These are phyloP conservation scores for Acrobasis consociella DNA, from an alignment of 2,888 invertebrate species.

Conservation along the genomic window DNA sequence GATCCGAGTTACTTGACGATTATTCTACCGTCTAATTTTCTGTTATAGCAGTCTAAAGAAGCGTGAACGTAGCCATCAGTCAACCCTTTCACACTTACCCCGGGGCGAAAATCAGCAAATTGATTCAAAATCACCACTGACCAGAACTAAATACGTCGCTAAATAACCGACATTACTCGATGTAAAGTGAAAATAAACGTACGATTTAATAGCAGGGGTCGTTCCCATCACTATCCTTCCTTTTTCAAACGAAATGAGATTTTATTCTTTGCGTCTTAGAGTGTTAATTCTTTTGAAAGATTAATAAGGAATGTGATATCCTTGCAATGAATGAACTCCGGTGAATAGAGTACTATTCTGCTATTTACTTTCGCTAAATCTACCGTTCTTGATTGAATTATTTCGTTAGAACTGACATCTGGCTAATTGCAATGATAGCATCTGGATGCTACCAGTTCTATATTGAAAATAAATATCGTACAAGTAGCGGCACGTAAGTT, in stretches of 20 bases:
- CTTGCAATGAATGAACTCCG: constrained; percentile 35
- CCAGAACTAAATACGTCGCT: constrained; percentile 32
- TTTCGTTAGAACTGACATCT: constrained; percentile 21
- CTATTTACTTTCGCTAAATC: constrained; percentile 34
- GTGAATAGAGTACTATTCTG: constrained; percentile 35
- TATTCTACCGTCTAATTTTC: constrained; percentile 19
- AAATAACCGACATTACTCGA: constrained; percentile 54
- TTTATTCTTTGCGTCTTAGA: constrained; percentile 21
- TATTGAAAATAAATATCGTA: background rate
- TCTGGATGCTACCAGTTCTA: constrained; percentile 1
- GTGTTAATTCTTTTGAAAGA: constrained; percentile 22
- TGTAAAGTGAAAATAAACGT: constrained; percentile 59
- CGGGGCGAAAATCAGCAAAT: constrained; percentile 45
- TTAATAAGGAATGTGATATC: constrained; percentile 33
- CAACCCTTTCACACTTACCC: constrained; percentile 24
- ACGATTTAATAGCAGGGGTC: constrained; percentile 41
- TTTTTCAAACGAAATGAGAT: constrained; percentile 25
- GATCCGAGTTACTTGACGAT: background rate
- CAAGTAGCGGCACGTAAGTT: no score
- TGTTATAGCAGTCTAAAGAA: background rate
- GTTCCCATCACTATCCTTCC: constrained; percentile 33
- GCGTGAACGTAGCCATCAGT: constrained; percentile 18
- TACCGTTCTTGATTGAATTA: constrained; percentile 33
- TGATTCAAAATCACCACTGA: constrained; percentile 48
- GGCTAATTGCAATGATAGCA: constrained; percentile 19